Evolutionary conservation across 1,140 invertebrate genomes (phyloP), one percentile per base, ranked within the genome.

Genomic region (Maniola jurtina): DNA sequence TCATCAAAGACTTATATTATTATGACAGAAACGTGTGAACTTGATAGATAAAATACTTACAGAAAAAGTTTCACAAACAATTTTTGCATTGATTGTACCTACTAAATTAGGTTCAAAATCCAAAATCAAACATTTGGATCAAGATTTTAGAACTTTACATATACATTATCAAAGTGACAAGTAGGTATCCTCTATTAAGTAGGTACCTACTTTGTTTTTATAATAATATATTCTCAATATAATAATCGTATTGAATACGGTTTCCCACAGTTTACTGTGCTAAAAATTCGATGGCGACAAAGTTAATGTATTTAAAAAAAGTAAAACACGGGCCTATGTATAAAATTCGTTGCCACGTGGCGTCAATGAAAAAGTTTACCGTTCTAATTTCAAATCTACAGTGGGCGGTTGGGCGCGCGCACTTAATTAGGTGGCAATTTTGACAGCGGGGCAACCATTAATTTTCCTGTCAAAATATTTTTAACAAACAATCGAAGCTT

Each of bases 401-500:
- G 72, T 76, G 73, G 87, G 86, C 80, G 84, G 75, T 25, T 61
- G 45, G 60, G 64, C 75, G 73, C 77, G 73, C 76, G 82, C 81
- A 45, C 65, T 63, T 77, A 84, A 86, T 85, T 89, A 86, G 84
- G 77, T 76, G 79, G 75, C 71, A 83, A 86, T 82, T 84, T 81
- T 83, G 76, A 84, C 83, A 85, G 80, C 80, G 78, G 79, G 80
- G 71, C 65, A 88, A 73, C 73, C 75, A 71, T 79, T 62, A 81
- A 88, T 90, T 88, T 86, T 79, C 77, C 72, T 88, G 88, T 90
- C 87, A 88, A 84, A 90, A 88, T 87, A 89, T 89, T 89, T 88
- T 89, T 77, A 73, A 57, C 86, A 89, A 89, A 89, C 86, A 88
- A 88, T 89, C 75, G 71, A 76, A 59, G 70, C 70, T 76, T 72